Conservation (phyloP, 2,888 invertebrate species). For the Tachina lurida region DNA sequence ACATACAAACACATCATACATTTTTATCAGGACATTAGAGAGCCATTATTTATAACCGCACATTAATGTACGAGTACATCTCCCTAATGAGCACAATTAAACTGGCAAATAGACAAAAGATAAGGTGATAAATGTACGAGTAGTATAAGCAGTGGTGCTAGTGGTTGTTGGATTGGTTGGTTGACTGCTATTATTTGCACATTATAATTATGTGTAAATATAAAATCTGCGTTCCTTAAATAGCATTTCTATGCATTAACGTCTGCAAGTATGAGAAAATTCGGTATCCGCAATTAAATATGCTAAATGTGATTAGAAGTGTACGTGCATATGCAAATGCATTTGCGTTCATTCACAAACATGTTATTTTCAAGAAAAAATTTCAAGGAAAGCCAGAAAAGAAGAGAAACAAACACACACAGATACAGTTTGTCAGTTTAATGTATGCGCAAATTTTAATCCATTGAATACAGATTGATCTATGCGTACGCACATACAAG, state of each 20-base stretch:
- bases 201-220: conserved; percentile 34
- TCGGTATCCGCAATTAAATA: conserved; percentile 63
- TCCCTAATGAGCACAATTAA: conserved; percentile 29
- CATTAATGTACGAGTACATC: not conserved
- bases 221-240: conserved; percentile 5
- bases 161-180: no score
- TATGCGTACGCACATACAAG: no score
- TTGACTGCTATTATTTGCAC: conserved; percentile 17
- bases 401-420: not conserved
- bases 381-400: not conserved
- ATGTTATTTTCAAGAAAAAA: not conserved
- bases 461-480: no score
- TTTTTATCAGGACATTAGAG: no score
- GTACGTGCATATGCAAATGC: not conserved
- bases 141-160: not conserved
- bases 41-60: not conserved
- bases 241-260: not conserved
- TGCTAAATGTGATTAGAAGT: conserved; percentile 61
- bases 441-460: not conserved
- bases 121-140: conserved; percentile 7
- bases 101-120: conserved; percentile 33
- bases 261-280: conserved; percentile 14
- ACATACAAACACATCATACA: no score
- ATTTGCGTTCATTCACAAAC: not conserved
- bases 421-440: not conserved